Percentiles rank a stretch among this genome's conserved stretches.
phyloP scores from a whole-genome alignment of 2,797 vertebrate genomes.

The Neosilurus mollespiculum region DNA sequence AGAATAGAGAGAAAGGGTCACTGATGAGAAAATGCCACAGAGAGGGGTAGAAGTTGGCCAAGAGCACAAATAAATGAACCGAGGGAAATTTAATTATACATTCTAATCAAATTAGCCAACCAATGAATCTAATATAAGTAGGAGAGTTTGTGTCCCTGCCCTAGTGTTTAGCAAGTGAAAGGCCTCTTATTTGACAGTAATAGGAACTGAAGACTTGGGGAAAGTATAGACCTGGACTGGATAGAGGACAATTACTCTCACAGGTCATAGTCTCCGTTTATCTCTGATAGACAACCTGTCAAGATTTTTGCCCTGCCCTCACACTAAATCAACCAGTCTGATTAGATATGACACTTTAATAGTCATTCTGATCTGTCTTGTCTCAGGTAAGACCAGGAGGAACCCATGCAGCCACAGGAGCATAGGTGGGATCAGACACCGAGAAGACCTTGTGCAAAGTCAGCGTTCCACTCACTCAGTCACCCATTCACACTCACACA shows the following conservation, averaged over 20 bases:
- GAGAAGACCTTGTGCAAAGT: not conserved
- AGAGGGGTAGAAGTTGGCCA: conserved; percentile 29
- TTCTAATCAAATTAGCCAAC: conserved; percentile 45
- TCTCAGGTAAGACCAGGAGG: conserved; percentile 24
- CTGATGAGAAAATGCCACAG: conserved; percentile 36
- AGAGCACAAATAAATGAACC: conserved; percentile 30
- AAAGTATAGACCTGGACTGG: conserved; percentile 17
- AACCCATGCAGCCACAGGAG: not conserved
- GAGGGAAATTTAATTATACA: conserved; percentile 48
- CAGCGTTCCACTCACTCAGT: no score
- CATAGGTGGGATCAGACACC: not conserved
- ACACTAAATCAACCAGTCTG: not conserved
- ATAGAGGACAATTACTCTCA: conserved; percentile 18
- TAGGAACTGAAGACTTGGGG: conserved; percentile 28
- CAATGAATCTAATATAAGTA: conserved; percentile 43
- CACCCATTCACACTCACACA: no score
- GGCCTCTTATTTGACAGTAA: conserved; percentile 36
- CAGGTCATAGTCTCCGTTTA: conserved; percentile 5
- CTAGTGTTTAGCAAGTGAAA: conserved; percentile 33
- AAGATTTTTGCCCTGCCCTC: not conserved
- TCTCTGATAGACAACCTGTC: not conserved
- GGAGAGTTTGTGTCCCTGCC: conserved; percentile 31
- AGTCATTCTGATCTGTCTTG: not conserved
- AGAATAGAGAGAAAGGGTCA: conserved; percentile 12
- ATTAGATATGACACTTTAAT: conserved; percentile 16